phyloP scores from a whole-genome alignment of 2,888 invertebrate species.

The Dione vanillae region DNA sequence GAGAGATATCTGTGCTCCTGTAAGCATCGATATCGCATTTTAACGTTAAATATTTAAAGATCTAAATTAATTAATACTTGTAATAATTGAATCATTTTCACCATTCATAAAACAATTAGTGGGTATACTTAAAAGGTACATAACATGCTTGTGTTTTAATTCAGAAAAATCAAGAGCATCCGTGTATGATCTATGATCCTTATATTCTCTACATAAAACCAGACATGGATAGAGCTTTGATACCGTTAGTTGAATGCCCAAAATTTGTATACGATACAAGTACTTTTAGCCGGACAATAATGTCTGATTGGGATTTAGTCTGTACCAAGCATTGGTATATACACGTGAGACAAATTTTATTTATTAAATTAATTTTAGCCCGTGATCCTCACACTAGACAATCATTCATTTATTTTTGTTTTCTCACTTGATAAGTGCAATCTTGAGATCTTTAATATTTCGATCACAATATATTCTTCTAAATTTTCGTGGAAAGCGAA shows the following conservation, averaged over 20 bases:
- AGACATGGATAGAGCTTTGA: slow-evolving; percentile 56
- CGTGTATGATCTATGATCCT: slow-evolving; percentile 76
- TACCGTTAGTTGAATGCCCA: slow-evolving; percentile 68
- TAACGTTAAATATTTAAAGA: no score
- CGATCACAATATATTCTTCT: no score
- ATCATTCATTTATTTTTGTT: no score
- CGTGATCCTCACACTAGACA: no score
- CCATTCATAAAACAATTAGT: neutral
- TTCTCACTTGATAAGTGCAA: no score
- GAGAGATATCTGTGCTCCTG: slow-evolving; percentile 71
- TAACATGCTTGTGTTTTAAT: slow-evolving; percentile 38
- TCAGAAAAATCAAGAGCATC: slow-evolving; percentile 67
- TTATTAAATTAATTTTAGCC: neutral
- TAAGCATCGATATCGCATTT: slow-evolving; percentile 58
- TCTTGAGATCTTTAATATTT: no score
- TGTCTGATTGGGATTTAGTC: slow-evolving; percentile 87
- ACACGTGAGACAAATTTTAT: slow-evolving; percentile 63
- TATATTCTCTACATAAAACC: slow-evolving; percentile 60
- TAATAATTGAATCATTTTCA: neutral
- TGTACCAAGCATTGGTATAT: slow-evolving; percentile 83
- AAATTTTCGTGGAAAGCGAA: no score
- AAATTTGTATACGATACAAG: slow-evolving; percentile 82
- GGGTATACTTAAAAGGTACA: neutral
- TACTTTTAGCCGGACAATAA: slow-evolving; percentile 85
- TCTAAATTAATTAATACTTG: no score